Conservation (phyloP, 2,113 vertebrate species). For the Dolichotis patagonum region DNA sequence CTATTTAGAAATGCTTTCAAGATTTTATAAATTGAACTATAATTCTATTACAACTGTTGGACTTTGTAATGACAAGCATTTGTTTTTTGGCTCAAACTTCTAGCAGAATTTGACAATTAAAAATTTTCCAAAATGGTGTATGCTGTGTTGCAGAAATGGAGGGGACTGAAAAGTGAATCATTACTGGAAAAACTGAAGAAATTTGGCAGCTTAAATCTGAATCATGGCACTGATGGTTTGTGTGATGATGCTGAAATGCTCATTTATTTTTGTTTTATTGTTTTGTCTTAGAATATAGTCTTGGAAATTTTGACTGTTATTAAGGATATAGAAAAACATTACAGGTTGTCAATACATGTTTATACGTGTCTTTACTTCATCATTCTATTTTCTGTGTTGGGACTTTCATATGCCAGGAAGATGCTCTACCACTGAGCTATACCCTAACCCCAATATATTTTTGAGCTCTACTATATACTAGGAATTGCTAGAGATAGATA, state of each 20-base stretch:
- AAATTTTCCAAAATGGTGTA: slow-evolving; percentile 61
- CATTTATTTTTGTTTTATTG: slow-evolving; percentile 60
- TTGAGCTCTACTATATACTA: background rate
- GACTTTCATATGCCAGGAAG: background rate
- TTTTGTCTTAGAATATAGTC: background rate
- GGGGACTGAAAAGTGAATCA: background rate
- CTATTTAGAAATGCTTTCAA: slow-evolving; percentile 78
- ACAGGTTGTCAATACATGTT: slow-evolving; percentile 24
- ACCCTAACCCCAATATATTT: background rate
- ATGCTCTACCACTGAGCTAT: background rate
- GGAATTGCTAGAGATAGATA: background rate
- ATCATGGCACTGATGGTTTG: slow-evolving; percentile 25
- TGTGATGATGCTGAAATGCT: background rate
- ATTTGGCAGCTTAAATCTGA: slow-evolving; percentile 44
- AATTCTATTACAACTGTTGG: slow-evolving; percentile 79
- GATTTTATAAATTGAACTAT: slow-evolving; percentile 73
- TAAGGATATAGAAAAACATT: slow-evolving; percentile 41
- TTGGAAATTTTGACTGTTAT: slow-evolving; percentile 44
- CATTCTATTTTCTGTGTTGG: background rate
- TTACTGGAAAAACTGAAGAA: slow-evolving; percentile 58
- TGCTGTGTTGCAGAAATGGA: background rate
- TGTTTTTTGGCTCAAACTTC: slow-evolving; percentile 72
- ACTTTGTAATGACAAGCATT: slow-evolving; percentile 78
- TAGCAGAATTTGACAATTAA: slow-evolving; percentile 71
- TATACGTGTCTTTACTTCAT: background rate